Conservation (phyloP, 2,113 vertebrate genomes). For the Reinhardtius hippoglossoides region DNA sequence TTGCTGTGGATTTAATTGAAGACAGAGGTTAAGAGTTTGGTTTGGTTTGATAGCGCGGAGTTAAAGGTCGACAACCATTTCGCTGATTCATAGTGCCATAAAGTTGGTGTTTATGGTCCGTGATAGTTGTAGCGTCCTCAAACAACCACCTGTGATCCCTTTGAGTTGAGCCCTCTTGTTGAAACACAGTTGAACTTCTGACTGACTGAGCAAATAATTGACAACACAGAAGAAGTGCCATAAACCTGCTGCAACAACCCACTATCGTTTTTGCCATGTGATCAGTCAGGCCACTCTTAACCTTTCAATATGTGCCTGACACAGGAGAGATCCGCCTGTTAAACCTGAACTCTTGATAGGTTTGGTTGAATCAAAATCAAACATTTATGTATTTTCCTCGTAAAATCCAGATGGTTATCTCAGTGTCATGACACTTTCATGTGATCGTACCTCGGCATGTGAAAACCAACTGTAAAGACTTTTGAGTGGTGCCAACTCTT, state of each 20-base stretch:
- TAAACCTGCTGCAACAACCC: constrained; percentile 15
- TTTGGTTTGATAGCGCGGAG: constrained; percentile 40
- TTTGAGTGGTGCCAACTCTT: background rate
- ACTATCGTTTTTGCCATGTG: background rate
- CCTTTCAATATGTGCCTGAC: background rate
- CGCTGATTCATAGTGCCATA: constrained; percentile 59
- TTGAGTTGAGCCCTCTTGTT: constrained; percentile 5
- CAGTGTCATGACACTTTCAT: constrained; percentile 25
- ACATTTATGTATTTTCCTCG: constrained; percentile 13
- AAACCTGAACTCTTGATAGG: background rate
- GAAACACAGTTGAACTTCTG: constrained; percentile 42
- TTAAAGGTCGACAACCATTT: constrained; percentile 61
- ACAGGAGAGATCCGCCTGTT: background rate
- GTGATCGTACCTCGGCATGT: constrained; percentile 22
- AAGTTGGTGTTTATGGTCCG: constrained; percentile 57
- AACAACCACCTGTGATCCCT: constrained; percentile 35
- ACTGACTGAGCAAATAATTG: constrained; percentile 61
- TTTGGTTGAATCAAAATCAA: constrained; percentile 15
- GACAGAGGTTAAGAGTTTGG: constrained; percentile 13
- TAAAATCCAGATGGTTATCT: constrained; percentile 16
- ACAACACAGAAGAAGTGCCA: constrained; percentile 33
- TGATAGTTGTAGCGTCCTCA: constrained; percentile 49
- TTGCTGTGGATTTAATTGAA: constrained; percentile 20
- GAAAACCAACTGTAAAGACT: constrained; percentile 29
- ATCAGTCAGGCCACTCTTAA: background rate